Evolutionary conservation across 2,888 invertebrate species (phyloP).

Genomic region (Hirtodrosophila alboralis): DNA sequence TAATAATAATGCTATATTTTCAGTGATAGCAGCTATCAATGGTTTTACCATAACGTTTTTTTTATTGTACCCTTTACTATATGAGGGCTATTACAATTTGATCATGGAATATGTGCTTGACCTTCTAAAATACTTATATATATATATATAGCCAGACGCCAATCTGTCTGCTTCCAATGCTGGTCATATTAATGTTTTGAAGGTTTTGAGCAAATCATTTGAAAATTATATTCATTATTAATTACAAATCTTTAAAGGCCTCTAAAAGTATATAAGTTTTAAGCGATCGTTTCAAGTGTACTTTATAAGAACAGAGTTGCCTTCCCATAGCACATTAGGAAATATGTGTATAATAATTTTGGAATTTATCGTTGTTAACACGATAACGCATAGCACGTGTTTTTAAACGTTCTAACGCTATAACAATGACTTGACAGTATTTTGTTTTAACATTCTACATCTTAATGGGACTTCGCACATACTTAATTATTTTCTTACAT

Average conservation of each 20-base stretch:
- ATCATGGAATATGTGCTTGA: neutral
- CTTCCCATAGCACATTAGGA: neutral
- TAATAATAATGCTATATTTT: constrained; percentile 34
- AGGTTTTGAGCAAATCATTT: too few relatives aligned
- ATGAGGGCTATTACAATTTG: neutral
- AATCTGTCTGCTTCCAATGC: too few relatives aligned
- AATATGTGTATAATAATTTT: neutral
- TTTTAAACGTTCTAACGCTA: constrained; percentile 21
- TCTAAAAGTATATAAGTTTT: too few relatives aligned
- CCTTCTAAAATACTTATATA: too few relatives aligned
- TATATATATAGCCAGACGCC: too few relatives aligned
- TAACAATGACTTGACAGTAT: constrained; percentile 32
- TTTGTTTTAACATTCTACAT: constrained; percentile 8
- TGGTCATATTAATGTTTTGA: too few relatives aligned
- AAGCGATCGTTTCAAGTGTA: neutral
- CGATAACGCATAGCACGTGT: too few relatives aligned
- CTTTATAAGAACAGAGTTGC: neutral
- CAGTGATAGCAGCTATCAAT: constrained; percentile 44
- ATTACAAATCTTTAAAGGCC: too few relatives aligned
- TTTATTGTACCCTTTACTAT: neutral
- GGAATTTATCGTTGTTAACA: constrained; percentile 4
- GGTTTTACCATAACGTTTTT: constrained; percentile 47
- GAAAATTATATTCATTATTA: too few relatives aligned
- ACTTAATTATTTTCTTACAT: neutral
- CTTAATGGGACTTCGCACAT: constrained; percentile 22